phyloP scores from a whole-genome alignment of 2,113 vertebrate species.

The Andinoacara biseriatus region DNA sequence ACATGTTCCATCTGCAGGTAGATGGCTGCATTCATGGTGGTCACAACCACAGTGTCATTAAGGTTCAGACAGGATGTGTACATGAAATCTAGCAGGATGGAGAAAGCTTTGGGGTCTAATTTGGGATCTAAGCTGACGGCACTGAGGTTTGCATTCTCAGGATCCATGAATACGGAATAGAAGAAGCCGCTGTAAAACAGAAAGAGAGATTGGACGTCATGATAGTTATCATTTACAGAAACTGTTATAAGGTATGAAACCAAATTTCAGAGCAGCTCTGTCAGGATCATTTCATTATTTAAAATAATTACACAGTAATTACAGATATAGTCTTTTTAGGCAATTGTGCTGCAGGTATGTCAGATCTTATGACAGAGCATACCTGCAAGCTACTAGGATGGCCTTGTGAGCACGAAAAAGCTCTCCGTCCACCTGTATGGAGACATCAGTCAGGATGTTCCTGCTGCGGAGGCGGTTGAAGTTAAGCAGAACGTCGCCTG shows the following conservation, averaged over 20 bases:
- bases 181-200: conserved; percentile 88
- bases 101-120: conserved; percentile 91
- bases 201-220: neutral
- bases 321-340: neutral
- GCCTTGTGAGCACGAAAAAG: conserved; percentile 95
- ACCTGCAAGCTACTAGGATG: conserved; percentile 98
- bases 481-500: conserved; percentile 94
- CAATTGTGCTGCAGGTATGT: neutral
- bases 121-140: conserved; percentile 91
- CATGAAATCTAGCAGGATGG: conserved; percentile 96
- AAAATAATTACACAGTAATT: neutral
- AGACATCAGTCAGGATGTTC: conserved; percentile 93
- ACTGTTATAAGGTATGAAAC: neutral
- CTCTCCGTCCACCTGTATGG: conserved; percentile 90
- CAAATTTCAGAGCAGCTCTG: neutral
- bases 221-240: neutral
- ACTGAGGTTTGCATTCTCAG: conserved; percentile 88
- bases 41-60: conserved; percentile 87
- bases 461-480: conserved; percentile 94
- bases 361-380: neutral
- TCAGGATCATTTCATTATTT: neutral
- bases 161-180: conserved; percentile 94
- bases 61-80: conserved; percentile 94
- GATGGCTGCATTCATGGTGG: conserved; percentile 90
- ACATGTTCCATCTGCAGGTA: conserved; percentile 98